Base-by-base conservation (phyloP, 1,140 invertebrate species). In the Drosophila setifemur region DNA sequence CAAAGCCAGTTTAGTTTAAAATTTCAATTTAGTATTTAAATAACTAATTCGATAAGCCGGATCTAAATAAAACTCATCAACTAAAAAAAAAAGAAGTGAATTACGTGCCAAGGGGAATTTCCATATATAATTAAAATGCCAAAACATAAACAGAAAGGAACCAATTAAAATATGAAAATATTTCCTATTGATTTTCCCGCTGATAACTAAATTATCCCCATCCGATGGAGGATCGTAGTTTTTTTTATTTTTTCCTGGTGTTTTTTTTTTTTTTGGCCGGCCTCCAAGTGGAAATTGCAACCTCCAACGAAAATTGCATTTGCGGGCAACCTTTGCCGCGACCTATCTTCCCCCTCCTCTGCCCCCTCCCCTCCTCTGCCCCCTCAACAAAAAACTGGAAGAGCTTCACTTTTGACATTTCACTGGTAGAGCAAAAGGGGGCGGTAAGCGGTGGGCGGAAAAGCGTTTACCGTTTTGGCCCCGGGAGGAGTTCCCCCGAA, bases 401-500 rank as follows among this genome's bases (percentile, higher is more conserved):
- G 44, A 54, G 42, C 61, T 39, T 66, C 58, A 28, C 61, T 64
- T 66, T 66, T 64, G 61, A 66, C 61, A 66, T 64, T 60, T 58
- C 25, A n/a, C n/a, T n/a, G n/a, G n/a, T n/a, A n/a, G n/a, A n/a
- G n/a, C n/a, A n/a, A n/a, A n/a, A n/a, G n/a, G n/a, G n/a, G n/a
- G n/a, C n/a, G n/a, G n/a, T n/a, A n/a, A n/a, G n/a, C n/a, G n/a
- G n/a, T n/a, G n/a, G n/a, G n/a, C n/a, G n/a, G n/a, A n/a, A n/a
- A n/a, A 2, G 23, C 28, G 16, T 55, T 55, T 55, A 49, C 29
- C 29, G 23, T 16, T 18, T 18, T 53, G 31, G 14, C 21, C 23
- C 12, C 4, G 9, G 21, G 31, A 25, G 53, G 47, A 52, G 54
- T 26, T 18, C 16, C 35, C 23, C 35, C 23, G 18, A 4, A 53